Percentiles rank a stretch among this genome's conserved stretches.
Conservation (phyloP, 1,140 invertebrate genomes). For the Gerris buenoi region DNA sequence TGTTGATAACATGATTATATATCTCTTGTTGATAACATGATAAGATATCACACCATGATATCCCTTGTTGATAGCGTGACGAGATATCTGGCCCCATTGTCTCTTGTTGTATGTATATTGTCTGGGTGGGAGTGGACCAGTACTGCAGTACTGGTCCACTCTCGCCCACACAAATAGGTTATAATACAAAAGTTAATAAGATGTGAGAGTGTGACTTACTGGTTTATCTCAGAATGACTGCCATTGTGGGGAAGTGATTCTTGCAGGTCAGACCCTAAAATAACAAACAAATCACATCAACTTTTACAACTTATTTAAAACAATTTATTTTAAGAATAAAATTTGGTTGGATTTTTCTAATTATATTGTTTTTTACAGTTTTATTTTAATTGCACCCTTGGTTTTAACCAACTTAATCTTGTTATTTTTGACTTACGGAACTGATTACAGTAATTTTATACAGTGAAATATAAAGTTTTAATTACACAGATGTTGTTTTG, state of each 20-base stretch:
- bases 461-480: no score
- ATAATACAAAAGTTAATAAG: not conserved
- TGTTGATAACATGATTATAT: no score
- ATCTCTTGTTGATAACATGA: no score
- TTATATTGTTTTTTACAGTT: not conserved
- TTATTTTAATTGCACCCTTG: not conserved
- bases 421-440: not conserved
- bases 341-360: not conserved
- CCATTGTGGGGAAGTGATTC: conserved; percentile 18
- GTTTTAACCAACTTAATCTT: not conserved
- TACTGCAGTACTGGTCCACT: no score
- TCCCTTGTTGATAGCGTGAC: no score
- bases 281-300: not conserved
- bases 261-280: conserved; percentile 9
- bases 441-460: not conserved
- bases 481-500: no score
- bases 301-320: not conserved
- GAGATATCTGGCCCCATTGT: no score
- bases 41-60: no score
- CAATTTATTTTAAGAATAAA: not conserved
- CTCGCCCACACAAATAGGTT: no score
- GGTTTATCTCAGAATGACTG: conserved; percentile 20
- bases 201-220: conserved; percentile 14
- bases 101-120: no score
- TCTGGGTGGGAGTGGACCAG: no score